Base-by-base conservation (phyloP, 2,888 invertebrate species). In the Acronicta alni region DNA sequence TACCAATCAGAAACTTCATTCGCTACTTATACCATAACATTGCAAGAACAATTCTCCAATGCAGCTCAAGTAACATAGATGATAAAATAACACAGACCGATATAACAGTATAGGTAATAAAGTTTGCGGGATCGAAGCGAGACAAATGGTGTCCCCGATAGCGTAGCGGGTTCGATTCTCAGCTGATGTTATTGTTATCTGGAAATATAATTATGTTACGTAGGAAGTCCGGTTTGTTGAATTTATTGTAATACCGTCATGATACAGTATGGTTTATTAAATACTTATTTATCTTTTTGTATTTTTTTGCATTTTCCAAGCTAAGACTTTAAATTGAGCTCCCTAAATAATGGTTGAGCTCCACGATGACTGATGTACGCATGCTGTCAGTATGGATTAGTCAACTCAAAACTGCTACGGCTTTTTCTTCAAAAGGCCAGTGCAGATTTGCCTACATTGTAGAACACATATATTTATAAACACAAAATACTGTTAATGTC, bases 91-190 rank as follows among this genome's bases (percentile, higher is more conserved):
- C 49, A 79, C 49, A 67, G 30, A 7, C 2, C 48, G 59, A 48
- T 23, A 42, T 75, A 77, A 77, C 75, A 58, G 75, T 57, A 75
- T 7, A 49, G 44, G 67, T 47, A 75, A 77, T 75, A 75, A 74
- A 54, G 45, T 60, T 57, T 66, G 57, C 75, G 75, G 75, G 57
- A 73, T 54, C 46, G 20, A 57, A 35, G 57, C 65, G 75, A 52
- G 64, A 61, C 58, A 64, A 77, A 75, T 70, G 49, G 59, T 20
- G 75, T 57, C 57, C 67, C 56, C 64, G 56, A 77, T 75, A 57
- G 43, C 45, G 53, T 47, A 63, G 74, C 63, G 57, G 44, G 67
- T 70, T 74, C 56, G 57, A 59, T 56, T 64, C 73, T 48, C 49
- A 56, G 43, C 49, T 60, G 56, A 54, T 57, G 70, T 48, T 69